These are phyloP conservation scores for Acanthurus lineatus DNA, from an alignment of 2,797 vertebrate genomes.

Conservation along the genomic window DNA sequence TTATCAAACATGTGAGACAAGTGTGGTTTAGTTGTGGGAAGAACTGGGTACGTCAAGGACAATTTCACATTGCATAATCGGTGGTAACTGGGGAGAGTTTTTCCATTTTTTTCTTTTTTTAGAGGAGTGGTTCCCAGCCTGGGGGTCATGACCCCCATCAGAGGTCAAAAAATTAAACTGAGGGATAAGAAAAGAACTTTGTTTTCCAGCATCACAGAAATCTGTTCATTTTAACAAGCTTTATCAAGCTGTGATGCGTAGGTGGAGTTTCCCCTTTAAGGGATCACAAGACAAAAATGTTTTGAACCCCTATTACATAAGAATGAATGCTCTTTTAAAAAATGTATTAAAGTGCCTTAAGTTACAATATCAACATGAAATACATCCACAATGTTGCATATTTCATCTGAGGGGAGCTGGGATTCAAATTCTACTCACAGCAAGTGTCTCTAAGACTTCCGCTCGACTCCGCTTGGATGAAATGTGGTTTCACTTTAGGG, in stretches of 20 bases:
- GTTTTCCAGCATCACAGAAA: background rate
- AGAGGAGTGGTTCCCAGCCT: constrained; percentile 2
- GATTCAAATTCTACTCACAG: background rate
- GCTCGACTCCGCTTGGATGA: constrained; percentile 12
- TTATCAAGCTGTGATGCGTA: no score
- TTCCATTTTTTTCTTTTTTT: background rate
- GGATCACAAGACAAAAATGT: background rate
- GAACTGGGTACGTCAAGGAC: background rate
- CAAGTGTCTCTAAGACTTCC: background rate
- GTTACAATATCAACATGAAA: background rate
- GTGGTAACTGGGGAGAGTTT: background rate
- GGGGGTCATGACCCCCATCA: background rate
- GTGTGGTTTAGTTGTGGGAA: constrained; percentile 25
- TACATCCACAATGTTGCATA: background rate
- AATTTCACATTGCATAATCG: constrained; percentile 1
- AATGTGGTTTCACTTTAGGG: constrained; percentile 68
- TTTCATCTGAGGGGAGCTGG: background rate
- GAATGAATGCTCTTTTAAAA: background rate
- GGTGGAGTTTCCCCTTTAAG: background rate
- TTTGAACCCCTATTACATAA: background rate
- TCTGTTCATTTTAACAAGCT: background rate
- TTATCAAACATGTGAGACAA: constrained; percentile 17
- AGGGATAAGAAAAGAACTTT: background rate
- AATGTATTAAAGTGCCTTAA: background rate
- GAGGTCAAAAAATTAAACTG: background rate